Conservation (phyloP, 2,113 vertebrate genomes). For the Labeo catla region DNA sequence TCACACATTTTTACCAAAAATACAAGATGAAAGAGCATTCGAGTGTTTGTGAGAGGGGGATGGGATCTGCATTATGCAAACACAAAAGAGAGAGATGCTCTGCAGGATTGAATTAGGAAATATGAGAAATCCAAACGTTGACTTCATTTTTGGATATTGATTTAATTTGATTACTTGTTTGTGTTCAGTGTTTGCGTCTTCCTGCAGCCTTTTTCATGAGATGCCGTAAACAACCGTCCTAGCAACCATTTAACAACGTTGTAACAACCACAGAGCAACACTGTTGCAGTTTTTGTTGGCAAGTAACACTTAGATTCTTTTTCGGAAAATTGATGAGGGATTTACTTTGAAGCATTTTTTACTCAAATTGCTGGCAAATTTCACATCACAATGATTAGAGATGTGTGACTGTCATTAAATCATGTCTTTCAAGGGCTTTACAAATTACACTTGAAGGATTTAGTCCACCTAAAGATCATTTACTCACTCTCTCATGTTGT, state of each 20-base stretch:
- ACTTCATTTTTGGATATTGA: conserved; percentile 18
- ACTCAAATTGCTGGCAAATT: background rate
- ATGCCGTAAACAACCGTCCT: background rate
- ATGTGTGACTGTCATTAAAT: background rate
- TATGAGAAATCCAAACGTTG: background rate
- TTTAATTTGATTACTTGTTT: background rate
- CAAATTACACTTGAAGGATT: background rate
- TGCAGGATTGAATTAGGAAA: background rate
- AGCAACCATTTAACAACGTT: background rate
- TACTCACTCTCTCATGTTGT: background rate
- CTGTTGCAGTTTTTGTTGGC: background rate
- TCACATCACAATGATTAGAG: background rate
- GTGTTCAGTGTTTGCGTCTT: conserved; percentile 25
- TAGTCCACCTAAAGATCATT: background rate
- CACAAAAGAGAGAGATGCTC: background rate
- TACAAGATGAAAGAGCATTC: background rate
- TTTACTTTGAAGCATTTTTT: background rate
- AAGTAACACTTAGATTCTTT: background rate
- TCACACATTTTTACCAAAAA: background rate
- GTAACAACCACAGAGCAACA: background rate
- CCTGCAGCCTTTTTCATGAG: background rate
- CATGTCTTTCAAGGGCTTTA: background rate
- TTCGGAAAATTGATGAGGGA: background rate
- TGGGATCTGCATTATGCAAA: background rate
- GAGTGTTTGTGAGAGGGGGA: conserved; percentile 5